Conservation (phyloP, 2,113 vertebrate species). For the Phrynocephalus versicolor region DNA sequence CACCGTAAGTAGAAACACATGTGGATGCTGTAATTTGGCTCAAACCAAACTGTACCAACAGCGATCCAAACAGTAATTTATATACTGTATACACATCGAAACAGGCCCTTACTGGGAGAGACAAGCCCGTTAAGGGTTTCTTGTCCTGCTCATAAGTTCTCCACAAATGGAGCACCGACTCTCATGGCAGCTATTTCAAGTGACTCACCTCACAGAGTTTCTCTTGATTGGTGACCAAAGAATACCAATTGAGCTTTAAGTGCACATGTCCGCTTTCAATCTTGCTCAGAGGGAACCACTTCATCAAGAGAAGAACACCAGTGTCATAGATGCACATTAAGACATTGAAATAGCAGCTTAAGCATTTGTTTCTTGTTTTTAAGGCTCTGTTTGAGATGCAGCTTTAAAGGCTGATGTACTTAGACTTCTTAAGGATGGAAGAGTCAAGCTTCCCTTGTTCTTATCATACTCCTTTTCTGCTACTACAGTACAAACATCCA, state of each 20-base stretch:
- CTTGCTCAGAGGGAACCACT: conserved; percentile 90
- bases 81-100: too few relatives aligned
- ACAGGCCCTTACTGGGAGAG: not conserved
- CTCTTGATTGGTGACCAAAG: conserved; percentile 77
- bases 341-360: not conserved
- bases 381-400: not conserved
- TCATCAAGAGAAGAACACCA: conserved; percentile 17
- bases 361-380: not conserved
- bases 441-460: not conserved
- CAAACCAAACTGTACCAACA: too few relatives aligned
- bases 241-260: conserved; percentile 90
- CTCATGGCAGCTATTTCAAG: not conserved
- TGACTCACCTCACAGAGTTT: conserved; percentile 71
- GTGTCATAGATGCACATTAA: not conserved
- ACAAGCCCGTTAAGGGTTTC: not conserved
- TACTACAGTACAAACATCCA: not conserved
- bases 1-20: too few relatives aligned
- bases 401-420: not conserved
- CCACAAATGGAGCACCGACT: not conserved
- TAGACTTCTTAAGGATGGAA: not conserved
- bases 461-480: not conserved
- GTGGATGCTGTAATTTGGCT: too few relatives aligned
- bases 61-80: too few relatives aligned
- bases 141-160: not conserved
- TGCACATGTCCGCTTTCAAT: conserved; percentile 81